Percentiles rank a stretch among this genome's conserved stretches.
Conservation (phyloP, 2,797 vertebrate genomes). For the Benthosema pterotum region DNA sequence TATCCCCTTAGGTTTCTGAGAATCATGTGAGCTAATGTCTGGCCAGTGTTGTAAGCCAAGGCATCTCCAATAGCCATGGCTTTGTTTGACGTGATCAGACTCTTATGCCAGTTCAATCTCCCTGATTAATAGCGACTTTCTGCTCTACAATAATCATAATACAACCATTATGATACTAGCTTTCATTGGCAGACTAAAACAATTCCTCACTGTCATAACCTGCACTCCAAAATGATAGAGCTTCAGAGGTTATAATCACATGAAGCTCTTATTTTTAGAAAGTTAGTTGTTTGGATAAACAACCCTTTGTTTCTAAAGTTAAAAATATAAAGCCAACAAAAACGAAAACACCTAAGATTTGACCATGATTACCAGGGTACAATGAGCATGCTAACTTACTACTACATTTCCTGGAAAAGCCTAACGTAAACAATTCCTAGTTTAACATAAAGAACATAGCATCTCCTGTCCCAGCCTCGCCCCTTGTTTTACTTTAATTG, state of each 20-base stretch:
- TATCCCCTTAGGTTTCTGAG: conserved; percentile 61
- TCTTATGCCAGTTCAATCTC: conserved; percentile 53
- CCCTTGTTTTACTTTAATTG: conserved; percentile 5
- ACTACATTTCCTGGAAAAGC: neutral
- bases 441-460: neutral
- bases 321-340: too few species aligned
- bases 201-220: conserved; percentile 8
- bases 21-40: conserved; percentile 71
- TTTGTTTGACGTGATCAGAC: conserved; percentile 61
- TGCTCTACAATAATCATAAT: conserved; percentile 32
- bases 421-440: neutral
- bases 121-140: conserved; percentile 55
- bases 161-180: conserved; percentile 25
- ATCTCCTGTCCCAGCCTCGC: neutral
- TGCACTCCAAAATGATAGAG: neutral
- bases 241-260: neutral
- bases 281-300: neutral
- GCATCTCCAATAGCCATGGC: conserved; percentile 49
- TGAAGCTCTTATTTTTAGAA: neutral
- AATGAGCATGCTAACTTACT: neutral
- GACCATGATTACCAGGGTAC: neutral
- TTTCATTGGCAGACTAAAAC: conserved; percentile 34
- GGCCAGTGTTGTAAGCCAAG: conserved; percentile 49
- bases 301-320: too few species aligned
- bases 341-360: too few species aligned